Percentiles rank a stretch among this genome's conserved stretches.
Evolutionary conservation across 2,888 invertebrate genomes (phyloP).

Genomic region (Dascillus cervinus): DNA sequence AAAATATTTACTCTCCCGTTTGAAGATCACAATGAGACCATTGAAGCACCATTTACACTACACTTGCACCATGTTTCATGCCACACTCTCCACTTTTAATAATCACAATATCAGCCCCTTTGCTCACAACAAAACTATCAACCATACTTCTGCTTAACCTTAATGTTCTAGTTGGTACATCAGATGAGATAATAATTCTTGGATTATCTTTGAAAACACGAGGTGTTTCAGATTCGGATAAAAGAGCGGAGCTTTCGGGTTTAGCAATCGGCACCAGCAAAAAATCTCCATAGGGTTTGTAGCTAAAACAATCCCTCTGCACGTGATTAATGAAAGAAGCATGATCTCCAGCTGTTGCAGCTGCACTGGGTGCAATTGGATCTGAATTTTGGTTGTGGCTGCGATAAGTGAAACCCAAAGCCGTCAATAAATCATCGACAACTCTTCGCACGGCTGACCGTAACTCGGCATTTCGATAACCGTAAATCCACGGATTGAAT

Average conservation of each 20-base stretch:
- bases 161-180: slow-evolving; percentile 12
- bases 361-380: slow-evolving; percentile 35
- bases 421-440: slow-evolving; percentile 45
- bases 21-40: no score
- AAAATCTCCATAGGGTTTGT: slow-evolving; percentile 34
- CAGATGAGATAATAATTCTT: slow-evolving; percentile 26
- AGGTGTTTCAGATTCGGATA: slow-evolving; percentile 25
- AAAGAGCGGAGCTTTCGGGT: slow-evolving; percentile 36
- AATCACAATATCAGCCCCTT: slow-evolving; percentile 34
- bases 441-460: slow-evolving; percentile 50
- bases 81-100: slow-evolving; percentile 28
- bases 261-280: slow-evolving; percentile 37
- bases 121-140: slow-evolving; percentile 34
- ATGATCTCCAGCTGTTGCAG: slow-evolving; percentile 38
- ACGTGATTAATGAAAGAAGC: slow-evolving; percentile 38
- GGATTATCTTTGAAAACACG: slow-evolving; percentile 25
- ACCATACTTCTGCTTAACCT: slow-evolving; percentile 34
- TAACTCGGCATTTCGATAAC: slow-evolving; percentile 55
- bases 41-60: no score
- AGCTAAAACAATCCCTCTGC: slow-evolving; percentile 26
- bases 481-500: slow-evolving; percentile 59
- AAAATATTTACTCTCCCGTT: no score
- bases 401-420: slow-evolving; percentile 39
- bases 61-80: slow-evolving; percentile 35
- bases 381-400: slow-evolving; percentile 32